A percentile compares a stretch with the other conserved stretches of the same genome.
Evolutionary conservation across 2,113 vertebrate species (phyloP).

Genomic region (Cacatua alba): DNA sequence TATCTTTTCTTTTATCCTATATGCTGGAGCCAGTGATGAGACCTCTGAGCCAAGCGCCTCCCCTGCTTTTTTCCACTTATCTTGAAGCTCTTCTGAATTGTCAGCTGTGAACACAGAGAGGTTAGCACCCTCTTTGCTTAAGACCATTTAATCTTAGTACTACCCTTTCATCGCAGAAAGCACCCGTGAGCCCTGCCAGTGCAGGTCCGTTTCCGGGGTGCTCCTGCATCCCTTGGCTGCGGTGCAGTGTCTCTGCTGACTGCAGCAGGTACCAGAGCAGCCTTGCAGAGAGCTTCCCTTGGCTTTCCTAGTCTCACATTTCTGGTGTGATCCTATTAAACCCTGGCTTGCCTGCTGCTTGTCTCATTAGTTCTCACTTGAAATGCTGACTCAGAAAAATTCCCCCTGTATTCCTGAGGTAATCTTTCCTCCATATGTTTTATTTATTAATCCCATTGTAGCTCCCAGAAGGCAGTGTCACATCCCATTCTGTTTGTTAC

Average conservation of each 20-base stretch:
- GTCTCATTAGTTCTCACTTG: background rate
- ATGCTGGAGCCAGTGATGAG: background rate
- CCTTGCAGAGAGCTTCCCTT: background rate
- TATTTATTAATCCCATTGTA: background rate
- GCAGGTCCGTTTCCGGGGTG: background rate
- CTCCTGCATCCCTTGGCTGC: background rate
- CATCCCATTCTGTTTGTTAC: background rate
- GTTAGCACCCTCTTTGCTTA: conserved; percentile 63
- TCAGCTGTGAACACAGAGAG: conserved; percentile 37
- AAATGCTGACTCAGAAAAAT: conserved; percentile 11
- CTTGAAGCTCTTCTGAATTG: conserved; percentile 38
- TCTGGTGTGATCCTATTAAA: background rate
- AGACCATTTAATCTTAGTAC: conserved; percentile 53
- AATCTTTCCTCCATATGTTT: background rate
- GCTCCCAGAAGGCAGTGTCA: background rate
- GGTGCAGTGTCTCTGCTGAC: background rate
- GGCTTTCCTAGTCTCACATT: background rate
- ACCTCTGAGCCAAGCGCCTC: background rate
- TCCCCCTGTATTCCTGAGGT: background rate
- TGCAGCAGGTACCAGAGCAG: background rate
- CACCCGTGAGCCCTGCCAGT: background rate
- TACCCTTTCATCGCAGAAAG: background rate
- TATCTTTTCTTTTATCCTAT: background rate
- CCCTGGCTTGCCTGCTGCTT: background rate
- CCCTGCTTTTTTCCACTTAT: conserved; percentile 27